Conservation (phyloP, 35 echinoderm and acorn worm genomes). For the Acanthaster planci region DNA sequence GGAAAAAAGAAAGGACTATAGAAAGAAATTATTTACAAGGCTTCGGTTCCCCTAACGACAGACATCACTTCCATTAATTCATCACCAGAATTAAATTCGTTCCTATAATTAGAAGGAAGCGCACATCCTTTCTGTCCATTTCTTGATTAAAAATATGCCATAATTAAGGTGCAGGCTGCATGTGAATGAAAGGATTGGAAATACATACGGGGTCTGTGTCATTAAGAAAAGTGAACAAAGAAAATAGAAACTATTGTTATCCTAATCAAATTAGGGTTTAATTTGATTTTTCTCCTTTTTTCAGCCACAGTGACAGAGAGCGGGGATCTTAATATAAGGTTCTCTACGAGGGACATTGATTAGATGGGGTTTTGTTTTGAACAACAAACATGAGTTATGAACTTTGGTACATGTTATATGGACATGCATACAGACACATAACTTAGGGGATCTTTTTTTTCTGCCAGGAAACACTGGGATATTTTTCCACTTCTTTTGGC, state of each 20-base stretch:
- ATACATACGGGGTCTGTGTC: not conserved
- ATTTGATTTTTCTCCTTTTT: constrained; percentile 18
- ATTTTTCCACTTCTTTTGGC: no score
- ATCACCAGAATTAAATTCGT: constrained; percentile 19
- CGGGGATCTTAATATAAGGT: no score
- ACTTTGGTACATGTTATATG: no score
- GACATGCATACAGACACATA: no score
- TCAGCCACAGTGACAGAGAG: not conserved
- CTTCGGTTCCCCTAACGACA: not conserved
- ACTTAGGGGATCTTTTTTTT: no score
- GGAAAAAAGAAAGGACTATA: not conserved
- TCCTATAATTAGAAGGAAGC: constrained; percentile 17
- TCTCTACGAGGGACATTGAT: no score
- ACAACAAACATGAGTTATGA: no score
- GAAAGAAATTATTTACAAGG: not conserved
- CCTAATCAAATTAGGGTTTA: constrained; percentile 19
- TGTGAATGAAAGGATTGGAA: not conserved
- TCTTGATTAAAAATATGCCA: constrained; percentile 18
- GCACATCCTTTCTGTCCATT: constrained; percentile 28
- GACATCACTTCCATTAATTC: constrained; percentile 29
- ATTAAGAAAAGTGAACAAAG: constrained; percentile 12
- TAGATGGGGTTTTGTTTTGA: no score
- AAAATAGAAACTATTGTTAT: constrained; percentile 20
- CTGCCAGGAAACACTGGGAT: no score
- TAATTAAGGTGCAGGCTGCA: constrained; percentile 6